Conservation (phyloP, 2,797 vertebrate genomes). For the Potorous gilbertii region DNA sequence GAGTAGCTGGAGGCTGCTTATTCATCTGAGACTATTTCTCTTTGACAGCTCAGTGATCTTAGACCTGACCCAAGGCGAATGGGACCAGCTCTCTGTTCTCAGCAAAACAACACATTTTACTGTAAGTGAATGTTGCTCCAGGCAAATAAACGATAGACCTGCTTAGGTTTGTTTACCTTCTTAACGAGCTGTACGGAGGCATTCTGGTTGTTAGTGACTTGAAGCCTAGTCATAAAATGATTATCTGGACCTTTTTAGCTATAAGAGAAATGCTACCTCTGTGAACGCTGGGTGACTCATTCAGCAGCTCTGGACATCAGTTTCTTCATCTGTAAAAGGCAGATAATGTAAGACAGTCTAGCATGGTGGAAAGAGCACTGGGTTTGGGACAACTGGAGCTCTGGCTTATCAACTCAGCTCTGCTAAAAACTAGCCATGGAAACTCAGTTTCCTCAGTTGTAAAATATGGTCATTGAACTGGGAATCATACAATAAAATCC, state of each 20-base stretch:
- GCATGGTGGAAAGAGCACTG: neutral
- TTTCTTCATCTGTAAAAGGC: neutral
- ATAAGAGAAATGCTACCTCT: neutral
- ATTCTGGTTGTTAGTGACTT: slow-evolving; percentile 18
- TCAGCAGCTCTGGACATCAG: neutral
- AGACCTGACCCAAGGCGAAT: slow-evolving; percentile 21
- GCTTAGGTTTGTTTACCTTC: slow-evolving; percentile 16
- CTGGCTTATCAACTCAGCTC: neutral
- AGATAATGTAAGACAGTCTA: neutral
- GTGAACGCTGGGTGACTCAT: neutral
- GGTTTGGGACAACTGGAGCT: neutral
- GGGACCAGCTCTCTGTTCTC: slow-evolving; percentile 37
- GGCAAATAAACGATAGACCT: slow-evolving; percentile 40
- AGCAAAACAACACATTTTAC: neutral
- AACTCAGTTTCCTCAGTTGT: neutral
- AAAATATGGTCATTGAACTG: neutral
- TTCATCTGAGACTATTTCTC: neutral
- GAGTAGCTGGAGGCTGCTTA: neutral
- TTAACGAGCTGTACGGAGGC: neutral
- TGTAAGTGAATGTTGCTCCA: neutral
- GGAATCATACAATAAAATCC: neutral
- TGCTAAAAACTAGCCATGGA: neutral
- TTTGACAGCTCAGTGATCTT: slow-evolving; percentile 33
- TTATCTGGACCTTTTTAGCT: slow-evolving; percentile 56
- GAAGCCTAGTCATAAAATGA: slow-evolving; percentile 48